These are phyloP conservation scores for Loripinus fragilis DNA, from an alignment of 2,888 invertebrate species.

Conservation along the genomic window DNA sequence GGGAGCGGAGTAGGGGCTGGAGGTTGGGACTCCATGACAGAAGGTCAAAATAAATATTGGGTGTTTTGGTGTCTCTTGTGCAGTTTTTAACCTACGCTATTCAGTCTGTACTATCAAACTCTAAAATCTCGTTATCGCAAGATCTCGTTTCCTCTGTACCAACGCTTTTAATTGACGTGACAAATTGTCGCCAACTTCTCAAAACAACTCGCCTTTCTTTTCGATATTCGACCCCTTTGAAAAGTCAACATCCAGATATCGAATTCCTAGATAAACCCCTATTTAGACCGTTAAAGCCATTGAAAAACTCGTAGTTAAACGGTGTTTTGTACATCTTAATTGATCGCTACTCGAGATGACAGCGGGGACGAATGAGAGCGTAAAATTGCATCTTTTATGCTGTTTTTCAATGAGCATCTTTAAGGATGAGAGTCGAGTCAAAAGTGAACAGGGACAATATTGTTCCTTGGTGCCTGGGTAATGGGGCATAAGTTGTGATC, in stretches of 20 bases:
- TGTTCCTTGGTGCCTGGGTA: not conserved
- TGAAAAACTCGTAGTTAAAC: conserved; percentile 29
- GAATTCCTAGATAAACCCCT: not conserved
- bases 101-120: not conserved
- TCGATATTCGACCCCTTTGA: not conserved
- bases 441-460: conserved; percentile 12
- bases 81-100: no score
- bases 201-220: conserved; percentile 4
- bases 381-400: conserved; percentile 56
- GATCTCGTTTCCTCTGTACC: conserved; percentile 17
- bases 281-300: conserved; percentile 16
- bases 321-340: conserved; percentile 55
- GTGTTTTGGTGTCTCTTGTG: no score
- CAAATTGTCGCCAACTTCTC: conserved; percentile 19
- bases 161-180: conserved; percentile 8
- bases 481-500: conserved; percentile 3
- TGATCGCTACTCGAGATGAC: conserved; percentile 40
- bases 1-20: no score
- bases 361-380: conserved; percentile 40
- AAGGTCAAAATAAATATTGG: no score
- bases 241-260: conserved; percentile 14
- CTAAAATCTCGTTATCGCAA: not conserved
- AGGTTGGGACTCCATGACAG: no score
- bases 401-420: conserved; percentile 3
- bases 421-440: conserved; percentile 40